Conservation (phyloP, 1,140 invertebrate species). For the Teleogryllus occipitalis region DNA sequence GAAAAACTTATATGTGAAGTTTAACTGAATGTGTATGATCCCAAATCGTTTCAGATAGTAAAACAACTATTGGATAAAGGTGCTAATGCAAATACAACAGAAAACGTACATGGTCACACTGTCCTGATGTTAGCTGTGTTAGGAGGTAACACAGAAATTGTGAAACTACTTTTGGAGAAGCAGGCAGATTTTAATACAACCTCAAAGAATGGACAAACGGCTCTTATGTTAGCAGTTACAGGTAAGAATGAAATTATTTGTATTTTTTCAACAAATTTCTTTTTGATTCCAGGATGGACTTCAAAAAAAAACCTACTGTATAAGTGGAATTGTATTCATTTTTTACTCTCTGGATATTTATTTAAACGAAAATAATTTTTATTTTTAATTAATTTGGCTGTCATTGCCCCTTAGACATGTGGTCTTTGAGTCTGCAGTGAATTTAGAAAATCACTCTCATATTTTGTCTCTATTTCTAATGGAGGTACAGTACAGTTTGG, state of each 20-base stretch:
- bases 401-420: too few relatives aligned
- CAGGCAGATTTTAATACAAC: neutral
- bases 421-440: too few relatives aligned
- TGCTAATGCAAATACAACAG: neutral
- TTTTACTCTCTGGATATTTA: neutral
- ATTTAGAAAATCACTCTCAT: too few relatives aligned
- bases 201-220: neutral
- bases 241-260: neutral
- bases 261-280: neutral
- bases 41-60: neutral
- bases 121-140: neutral
- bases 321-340: neutral
- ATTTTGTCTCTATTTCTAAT: too few relatives aligned
- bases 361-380: neutral
- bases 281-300: neutral
- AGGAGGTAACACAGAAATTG: neutral
- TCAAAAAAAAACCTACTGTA: neutral
- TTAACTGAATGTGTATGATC: too few relatives aligned
- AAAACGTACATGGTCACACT: neutral
- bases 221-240: neutral
- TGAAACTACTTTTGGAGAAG: neutral
- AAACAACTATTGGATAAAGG: neutral
- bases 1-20: too few relatives aligned
- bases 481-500: too few relatives aligned
- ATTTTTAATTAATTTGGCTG: neutral